phyloP scores from a whole-genome alignment of 2,113 vertebrate species.

The Brachyistius frenatus region DNA sequence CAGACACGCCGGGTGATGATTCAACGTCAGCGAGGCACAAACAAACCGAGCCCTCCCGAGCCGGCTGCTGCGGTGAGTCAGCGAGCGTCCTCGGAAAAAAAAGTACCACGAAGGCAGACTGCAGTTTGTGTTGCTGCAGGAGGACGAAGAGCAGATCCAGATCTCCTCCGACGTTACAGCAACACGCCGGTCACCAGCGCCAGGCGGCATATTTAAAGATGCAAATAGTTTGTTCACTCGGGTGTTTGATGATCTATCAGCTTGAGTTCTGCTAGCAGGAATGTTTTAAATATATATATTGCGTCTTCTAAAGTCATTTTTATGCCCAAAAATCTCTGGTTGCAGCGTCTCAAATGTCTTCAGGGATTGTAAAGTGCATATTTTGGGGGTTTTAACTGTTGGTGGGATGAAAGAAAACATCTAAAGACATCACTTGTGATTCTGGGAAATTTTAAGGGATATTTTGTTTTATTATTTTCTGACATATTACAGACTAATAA shows the following conservation, averaged over 20 bases:
- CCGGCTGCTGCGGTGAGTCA: conserved; percentile 77
- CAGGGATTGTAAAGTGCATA: too few species aligned
- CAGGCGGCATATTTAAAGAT: background rate
- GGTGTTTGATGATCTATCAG: background rate
- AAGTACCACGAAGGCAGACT: conserved; percentile 45
- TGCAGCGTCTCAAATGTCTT: too few species aligned
- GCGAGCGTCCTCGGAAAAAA: conserved; percentile 29
- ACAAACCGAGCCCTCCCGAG: conserved; percentile 40
- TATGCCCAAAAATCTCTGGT: too few species aligned
- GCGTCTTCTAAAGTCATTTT: too few species aligned
- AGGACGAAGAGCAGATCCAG: conserved; percentile 20
- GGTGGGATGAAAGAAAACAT: too few species aligned
- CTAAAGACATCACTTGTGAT: too few species aligned
- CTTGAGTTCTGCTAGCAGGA: too few species aligned
- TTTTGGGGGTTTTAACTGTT: too few species aligned
- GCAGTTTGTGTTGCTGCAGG: conserved; percentile 58
- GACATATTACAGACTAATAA: too few species aligned
- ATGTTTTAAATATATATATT: too few species aligned
- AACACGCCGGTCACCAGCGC: background rate
- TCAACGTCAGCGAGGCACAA: conserved; percentile 47
- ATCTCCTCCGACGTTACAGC: conserved; percentile 14
- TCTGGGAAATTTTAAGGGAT: too few species aligned
- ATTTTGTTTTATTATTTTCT: too few species aligned
- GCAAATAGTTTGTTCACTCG: conserved; percentile 5
- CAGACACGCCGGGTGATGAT: conserved; percentile 41